phyloP scores from a whole-genome alignment of 2,113 vertebrate species.

The Ptilonorhynchus violaceus region DNA sequence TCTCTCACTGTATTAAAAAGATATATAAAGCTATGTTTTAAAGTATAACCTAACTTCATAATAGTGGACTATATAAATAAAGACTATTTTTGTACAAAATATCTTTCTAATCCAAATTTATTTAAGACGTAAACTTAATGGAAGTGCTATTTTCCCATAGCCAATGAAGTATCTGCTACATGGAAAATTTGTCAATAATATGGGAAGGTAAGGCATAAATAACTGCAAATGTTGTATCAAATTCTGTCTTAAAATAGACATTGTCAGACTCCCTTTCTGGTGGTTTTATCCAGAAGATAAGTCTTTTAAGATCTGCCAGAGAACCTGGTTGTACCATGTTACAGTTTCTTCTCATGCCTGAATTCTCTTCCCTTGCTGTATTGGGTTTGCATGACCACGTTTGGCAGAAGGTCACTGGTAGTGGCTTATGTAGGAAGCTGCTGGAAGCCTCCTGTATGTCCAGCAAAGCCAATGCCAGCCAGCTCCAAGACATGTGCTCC shows the following conservation, averaged over 20 bases:
- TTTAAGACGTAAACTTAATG: not conserved
- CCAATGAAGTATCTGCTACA: not conserved
- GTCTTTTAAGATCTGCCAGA: not conserved
- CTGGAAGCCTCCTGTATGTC: not conserved
- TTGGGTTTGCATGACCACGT: not conserved
- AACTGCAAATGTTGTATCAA: not conserved
- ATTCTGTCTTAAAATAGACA: not conserved
- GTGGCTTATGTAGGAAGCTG: not conserved
- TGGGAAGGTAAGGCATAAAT: not conserved
- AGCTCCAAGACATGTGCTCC: not conserved
- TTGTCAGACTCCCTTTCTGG: not conserved
- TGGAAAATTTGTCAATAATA: not conserved
- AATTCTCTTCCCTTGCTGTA: not conserved
- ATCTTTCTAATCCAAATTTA: not conserved
- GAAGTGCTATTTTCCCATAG: not conserved
- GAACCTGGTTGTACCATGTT: not conserved
- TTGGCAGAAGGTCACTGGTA: not conserved
- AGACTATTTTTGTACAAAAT: not conserved
- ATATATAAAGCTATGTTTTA: not conserved
- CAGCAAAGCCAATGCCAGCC: not conserved
- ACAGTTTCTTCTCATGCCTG: not conserved
- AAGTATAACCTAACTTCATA: not conserved
- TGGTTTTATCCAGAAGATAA: not conserved
- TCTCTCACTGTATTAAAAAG: not conserved
- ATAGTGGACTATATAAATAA: not conserved